Evolutionary conservation across 1,140 invertebrate genomes (phyloP).

Genomic region (Samia ricini): DNA sequence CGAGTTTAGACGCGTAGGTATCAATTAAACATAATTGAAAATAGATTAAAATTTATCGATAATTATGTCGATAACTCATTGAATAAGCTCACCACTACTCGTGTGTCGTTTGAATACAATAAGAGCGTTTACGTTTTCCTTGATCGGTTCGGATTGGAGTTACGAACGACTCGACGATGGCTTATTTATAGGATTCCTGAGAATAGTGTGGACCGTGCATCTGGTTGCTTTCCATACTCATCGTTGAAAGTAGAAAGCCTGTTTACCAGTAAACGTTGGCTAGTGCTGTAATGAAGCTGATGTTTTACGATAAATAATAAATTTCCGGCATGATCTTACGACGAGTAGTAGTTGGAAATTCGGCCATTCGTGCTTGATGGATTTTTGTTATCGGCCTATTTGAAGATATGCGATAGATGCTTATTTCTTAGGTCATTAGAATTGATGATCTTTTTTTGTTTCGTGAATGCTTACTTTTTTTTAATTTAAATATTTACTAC

Average conservation of each 20-base stretch:
- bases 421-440: too few species aligned
- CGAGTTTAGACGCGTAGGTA: too few species aligned
- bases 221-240: constrained; percentile 19
- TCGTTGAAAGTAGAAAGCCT: constrained; percentile 15
- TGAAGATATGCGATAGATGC: too few species aligned
- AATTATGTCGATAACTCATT: not conserved
- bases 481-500: too few species aligned
- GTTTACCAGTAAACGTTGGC: constrained; percentile 11
- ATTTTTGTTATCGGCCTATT: too few species aligned
- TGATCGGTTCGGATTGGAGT: constrained; percentile 5
- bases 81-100: not conserved
- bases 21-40: too few species aligned
- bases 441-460: too few species aligned
- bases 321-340: not conserved
- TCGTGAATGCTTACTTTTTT: too few species aligned
- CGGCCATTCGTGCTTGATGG: too few species aligned
- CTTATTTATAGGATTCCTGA: constrained; percentile 24
- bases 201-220: constrained; percentile 14
- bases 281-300: not conserved
- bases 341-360: too few species aligned
- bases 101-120: constrained; percentile 11
- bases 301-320: not conserved
- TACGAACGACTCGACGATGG: constrained; percentile 4
- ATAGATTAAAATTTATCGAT: too few species aligned
- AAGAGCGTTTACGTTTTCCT: constrained; percentile 11